A percentile compares a stretch with the other conserved stretches of the same genome.
These are phyloP conservation scores for Phycodurus eques DNA, from an alignment of 2,113 vertebrate genomes.

Conservation along the genomic window DNA sequence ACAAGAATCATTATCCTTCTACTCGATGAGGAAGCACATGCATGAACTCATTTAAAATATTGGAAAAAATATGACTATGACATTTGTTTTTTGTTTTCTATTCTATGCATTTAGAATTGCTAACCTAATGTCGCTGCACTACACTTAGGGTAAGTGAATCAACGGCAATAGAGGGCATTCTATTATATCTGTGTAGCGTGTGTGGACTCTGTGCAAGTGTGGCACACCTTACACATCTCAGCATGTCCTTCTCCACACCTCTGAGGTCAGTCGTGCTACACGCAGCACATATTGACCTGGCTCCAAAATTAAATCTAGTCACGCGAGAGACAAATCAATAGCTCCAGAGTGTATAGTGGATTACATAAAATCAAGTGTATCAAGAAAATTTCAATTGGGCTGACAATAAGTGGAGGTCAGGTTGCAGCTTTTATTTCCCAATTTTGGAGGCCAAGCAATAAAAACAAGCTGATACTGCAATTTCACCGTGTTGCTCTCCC, in stretches of 20 bases:
- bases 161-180: not conserved
- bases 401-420: not conserved
- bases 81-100: not conserved
- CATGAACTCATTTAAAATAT: not conserved
- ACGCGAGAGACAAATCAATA: constrained; percentile 65
- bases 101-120: not conserved
- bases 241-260: constrained; percentile 7
- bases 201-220: not conserved
- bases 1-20: constrained; percentile 18
- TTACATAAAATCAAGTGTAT: constrained; percentile 15
- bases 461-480: not conserved
- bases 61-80: not conserved
- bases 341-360: constrained; percentile 2
- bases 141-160: not conserved
- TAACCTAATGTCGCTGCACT: too few species aligned
- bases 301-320: constrained; percentile 44
- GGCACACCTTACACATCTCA: not conserved
- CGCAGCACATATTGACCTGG: constrained; percentile 54
- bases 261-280: constrained; percentile 31
- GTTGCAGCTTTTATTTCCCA: not conserved
- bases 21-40: not conserved
- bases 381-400: constrained; percentile 14
- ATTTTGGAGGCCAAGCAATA: not conserved
- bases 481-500: not conserved
- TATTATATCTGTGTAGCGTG: not conserved